phyloP scores from a whole-genome alignment of 2,888 invertebrate genomes.

The Dexiosoma caninum region DNA sequence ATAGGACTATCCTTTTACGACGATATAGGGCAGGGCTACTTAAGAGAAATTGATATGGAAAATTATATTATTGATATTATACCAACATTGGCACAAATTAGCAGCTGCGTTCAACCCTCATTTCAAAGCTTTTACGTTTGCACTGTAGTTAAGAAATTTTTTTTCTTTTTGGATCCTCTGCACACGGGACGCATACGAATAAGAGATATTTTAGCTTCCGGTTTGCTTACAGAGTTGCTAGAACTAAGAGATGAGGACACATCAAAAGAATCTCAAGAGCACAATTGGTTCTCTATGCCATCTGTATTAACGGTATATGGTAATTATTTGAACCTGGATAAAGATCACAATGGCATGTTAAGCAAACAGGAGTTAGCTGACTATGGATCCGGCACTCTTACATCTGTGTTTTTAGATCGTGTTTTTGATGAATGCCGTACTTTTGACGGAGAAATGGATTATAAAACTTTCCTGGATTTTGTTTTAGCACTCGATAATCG shows the following conservation, averaged over 20 bases:
- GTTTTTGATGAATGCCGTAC: slow-evolving; percentile 97
- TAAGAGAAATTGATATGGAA: slow-evolving; percentile 93
- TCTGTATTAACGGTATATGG: slow-evolving; percentile 94
- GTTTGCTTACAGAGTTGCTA: slow-evolving; percentile 92
- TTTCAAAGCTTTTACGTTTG: slow-evolving; percentile 98
- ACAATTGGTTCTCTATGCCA: slow-evolving; percentile 94
- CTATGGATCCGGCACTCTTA: slow-evolving; percentile 94
- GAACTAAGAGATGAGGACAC: slow-evolving; percentile 91
- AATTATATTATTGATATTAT: slow-evolving; percentile 96
- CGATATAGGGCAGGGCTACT: slow-evolving; percentile 92
- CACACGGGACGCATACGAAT: slow-evolving; percentile 93
- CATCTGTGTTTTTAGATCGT: slow-evolving; percentile 92
- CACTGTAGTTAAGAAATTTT: slow-evolving; percentile 95
- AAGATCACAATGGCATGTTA: slow-evolving; percentile 97
- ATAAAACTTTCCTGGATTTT: slow-evolving; percentile 96
- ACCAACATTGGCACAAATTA: slow-evolving; percentile 92
- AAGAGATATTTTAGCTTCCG: slow-evolving; percentile 88
- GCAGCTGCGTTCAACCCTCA: slow-evolving; percentile 93
- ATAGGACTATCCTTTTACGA: slow-evolving; percentile 96
- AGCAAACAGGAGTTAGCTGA: slow-evolving; percentile 92
- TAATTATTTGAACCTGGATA: slow-evolving; percentile 94
- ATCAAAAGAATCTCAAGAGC: slow-evolving; percentile 89
- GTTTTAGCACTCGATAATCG: slow-evolving; percentile 95
- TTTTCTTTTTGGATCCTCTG: slow-evolving; percentile 95
- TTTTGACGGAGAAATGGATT: slow-evolving; percentile 97